Evolutionary conservation across 2,797 vertebrate genomes (phyloP), one percentile per base, ranked within the genome.

Genomic region (Limnodromus scolopaceus): DNA sequence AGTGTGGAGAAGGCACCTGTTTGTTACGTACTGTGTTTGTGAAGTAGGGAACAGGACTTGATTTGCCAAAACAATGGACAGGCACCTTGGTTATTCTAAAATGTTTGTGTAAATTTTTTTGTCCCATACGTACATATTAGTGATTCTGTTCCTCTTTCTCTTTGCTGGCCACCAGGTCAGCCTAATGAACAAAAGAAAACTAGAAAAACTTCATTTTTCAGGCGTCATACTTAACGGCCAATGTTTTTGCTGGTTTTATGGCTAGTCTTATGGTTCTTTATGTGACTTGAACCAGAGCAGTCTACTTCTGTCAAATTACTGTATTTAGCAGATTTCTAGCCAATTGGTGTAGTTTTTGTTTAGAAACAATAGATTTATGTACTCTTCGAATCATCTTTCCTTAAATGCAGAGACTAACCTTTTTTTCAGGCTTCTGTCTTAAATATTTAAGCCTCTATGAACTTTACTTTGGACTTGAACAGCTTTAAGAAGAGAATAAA

Each of bases 401-500:
- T 61, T 78, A 74, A 88, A 54, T 68, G 24, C 45, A 74, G 57
- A 30, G 15, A 65, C 8, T 79, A 70, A 71, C 32, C 57, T 92
- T 49, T 10, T 84, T 91, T 72, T 92, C 24, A 71, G 49, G 11
- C 18, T 94, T 72, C 25, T 72, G 0, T 57, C 51, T 77, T 69
- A 57, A 87, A 64, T 77, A 87, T 74, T 80, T 64, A 85, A 68
- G 18, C 10, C 19, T 76, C 64, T 69, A 8, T 79, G 46, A 77
- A 38, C 55, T 89, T 90, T 49, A 66, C 15, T 72, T 93, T 74
- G 69, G 54, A 49, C 38, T 76, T 92, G 20, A 94, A 65, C 65
- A 89, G 38, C 66, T 95, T 77, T 80, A 70, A 88, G 76, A 43
- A 55, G 39, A 81, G 43, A 88, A 60, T 72, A 93, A 86, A 83